Evolutionary conservation across 2,113 vertebrate species (phyloP), one percentile per base, ranked within the genome.

Genomic region (Chitala chitala): DNA sequence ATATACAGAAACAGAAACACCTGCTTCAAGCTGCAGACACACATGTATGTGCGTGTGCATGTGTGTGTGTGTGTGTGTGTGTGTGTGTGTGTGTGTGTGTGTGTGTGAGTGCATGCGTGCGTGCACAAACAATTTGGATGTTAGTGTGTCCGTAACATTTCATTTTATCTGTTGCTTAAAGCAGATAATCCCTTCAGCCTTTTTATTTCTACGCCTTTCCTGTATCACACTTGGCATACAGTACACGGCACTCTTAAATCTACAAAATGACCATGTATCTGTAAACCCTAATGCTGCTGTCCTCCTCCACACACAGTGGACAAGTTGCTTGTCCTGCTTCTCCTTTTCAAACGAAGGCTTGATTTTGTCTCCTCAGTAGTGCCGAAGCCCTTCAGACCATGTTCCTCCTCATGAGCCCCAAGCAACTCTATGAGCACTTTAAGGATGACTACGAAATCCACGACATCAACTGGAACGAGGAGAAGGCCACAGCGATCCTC

Each of bases 391-490:
- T 99, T 74, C 97, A 99, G 86, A 98, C 92, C 81, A 98, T 97
- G 91, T 98, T 96, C 89, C 92, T 98, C 79, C 90, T 99, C 69
- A 99, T 99, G 97, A 99, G 97, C 76, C 94, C 96, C 5, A 95
- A 93, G 72, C 97, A 99, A 86, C 92, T 98, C 22, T 98, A 94
- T 0, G 95, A 98, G 84, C 96, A 98, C 86, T 99, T 96, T 89
- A 95, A 95, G 80, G 96, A 96, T 0, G 94, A 98, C 89, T 98
- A 99, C 0, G 95, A 98, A 90, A 99, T 98, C 26, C 96, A 98
- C 0, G 95, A 98, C 87, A 98, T 99, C 73, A 96, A 93, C 91
- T 99, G 97, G 97, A 98, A 93, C 0, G 94, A 98, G 78, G 95
- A 97, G 26, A 98, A 98, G 84, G 97, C 97, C 0, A 84, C 90